Conservation (phyloP, 2,113 vertebrate species). For the Malaclemys terrapin region DNA sequence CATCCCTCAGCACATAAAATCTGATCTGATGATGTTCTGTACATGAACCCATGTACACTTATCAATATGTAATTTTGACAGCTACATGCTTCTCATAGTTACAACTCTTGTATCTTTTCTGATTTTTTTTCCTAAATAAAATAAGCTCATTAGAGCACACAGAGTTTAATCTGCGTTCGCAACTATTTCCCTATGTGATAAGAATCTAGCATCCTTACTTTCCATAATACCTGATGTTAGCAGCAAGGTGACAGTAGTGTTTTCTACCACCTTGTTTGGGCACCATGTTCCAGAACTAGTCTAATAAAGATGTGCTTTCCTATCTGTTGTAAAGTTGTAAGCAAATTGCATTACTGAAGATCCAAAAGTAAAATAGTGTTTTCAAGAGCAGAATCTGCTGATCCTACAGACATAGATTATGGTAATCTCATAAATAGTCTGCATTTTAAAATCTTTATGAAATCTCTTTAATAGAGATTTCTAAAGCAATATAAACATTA, state of each 20-base stretch:
- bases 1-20: not conserved
- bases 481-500: not conserved
- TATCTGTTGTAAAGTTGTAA: not conserved
- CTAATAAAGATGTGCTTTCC: not conserved
- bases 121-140: not conserved
- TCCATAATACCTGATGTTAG: not conserved
- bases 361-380: not conserved
- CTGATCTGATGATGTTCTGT: not conserved
- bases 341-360: not conserved
- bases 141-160: not conserved
- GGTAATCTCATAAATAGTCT: not conserved
- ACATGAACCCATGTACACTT: not conserved
- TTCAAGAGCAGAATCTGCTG: not conserved
- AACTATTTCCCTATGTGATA: not conserved
- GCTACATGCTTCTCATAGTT: not conserved
- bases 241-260: not conserved
- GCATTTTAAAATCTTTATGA: not conserved
- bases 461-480: not conserved
- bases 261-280: not conserved
- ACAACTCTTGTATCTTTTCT: not conserved
- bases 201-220: not conserved
- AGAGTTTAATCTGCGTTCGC: not conserved
- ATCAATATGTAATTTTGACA: not conserved
- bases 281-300: not conserved
- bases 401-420: not conserved